phyloP scores from a whole-genome alignment of 2,797 vertebrate genomes.

The Steatocranus sp. region DNA sequence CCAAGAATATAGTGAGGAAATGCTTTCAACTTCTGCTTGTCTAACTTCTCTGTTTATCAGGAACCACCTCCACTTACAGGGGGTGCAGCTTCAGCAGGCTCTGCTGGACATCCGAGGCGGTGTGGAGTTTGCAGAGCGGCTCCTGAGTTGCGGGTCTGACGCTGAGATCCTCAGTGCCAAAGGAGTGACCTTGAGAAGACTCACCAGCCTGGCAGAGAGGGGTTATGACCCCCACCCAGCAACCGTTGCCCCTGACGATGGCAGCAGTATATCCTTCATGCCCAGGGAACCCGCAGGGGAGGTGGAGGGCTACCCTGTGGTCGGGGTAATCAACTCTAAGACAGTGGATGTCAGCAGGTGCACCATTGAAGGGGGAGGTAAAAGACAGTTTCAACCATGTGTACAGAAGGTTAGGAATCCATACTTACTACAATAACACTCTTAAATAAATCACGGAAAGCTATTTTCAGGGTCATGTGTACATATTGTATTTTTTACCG shows the following conservation, averaged over 20 bases:
- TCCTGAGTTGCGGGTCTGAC: slow-evolving; percentile 82
- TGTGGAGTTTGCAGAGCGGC: slow-evolving; percentile 82
- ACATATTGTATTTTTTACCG: rapidly evolving
- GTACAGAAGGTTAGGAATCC: background rate
- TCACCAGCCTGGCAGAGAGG: slow-evolving; percentile 72
- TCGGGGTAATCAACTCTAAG: slow-evolving; percentile 78
- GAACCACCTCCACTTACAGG: slow-evolving; percentile 84
- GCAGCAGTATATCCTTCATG: slow-evolving; percentile 76
- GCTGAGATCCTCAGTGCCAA: slow-evolving; percentile 85
- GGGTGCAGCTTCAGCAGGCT: slow-evolving; percentile 84
- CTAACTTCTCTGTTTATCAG: slow-evolving; percentile 18
- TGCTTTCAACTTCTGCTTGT: background rate
- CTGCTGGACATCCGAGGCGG: slow-evolving; percentile 78
- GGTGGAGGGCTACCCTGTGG: slow-evolving; percentile 80
- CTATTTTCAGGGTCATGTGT: background rate
- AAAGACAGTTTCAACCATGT: background rate
- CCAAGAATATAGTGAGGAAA: background rate
- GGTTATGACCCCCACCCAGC: slow-evolving; percentile 56
- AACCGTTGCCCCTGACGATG: slow-evolving; percentile 50
- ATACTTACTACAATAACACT: background rate
- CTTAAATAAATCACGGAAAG: background rate
- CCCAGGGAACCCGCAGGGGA: slow-evolving; percentile 78
- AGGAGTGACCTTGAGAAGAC: slow-evolving; percentile 77
- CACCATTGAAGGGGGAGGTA: slow-evolving; percentile 85
- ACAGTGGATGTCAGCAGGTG: slow-evolving; percentile 81